Conservation (phyloP, 2,797 vertebrate species). For the Phalanger gymnotis region DNA sequence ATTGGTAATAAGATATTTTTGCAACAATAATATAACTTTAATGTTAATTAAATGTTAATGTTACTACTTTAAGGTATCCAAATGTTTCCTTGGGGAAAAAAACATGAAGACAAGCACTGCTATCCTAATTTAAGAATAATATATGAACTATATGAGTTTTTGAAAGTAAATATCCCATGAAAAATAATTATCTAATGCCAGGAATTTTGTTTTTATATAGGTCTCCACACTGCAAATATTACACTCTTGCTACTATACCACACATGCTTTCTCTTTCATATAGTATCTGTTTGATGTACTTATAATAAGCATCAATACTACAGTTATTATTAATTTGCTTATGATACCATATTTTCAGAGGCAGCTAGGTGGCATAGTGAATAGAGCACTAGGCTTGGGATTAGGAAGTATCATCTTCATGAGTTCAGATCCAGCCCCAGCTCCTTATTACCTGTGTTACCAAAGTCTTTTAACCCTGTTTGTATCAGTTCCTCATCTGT, state of each 20-base stretch:
- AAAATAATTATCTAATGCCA: neutral
- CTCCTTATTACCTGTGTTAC: neutral
- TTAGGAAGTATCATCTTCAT: neutral
- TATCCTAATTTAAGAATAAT: neutral
- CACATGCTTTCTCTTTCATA: neutral
- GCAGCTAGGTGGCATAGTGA: neutral
- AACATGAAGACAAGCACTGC: neutral
- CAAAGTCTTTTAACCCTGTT: neutral
- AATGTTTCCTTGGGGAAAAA: neutral
- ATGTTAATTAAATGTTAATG: too few species aligned
- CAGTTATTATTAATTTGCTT: neutral
- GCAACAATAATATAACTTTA: neutral
- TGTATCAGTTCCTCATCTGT: neutral
- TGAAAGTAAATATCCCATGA: neutral
- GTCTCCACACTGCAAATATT: neutral
- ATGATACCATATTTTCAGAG: neutral
- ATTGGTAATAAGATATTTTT: neutral
- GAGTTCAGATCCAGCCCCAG: neutral
- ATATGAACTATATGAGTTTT: neutral
- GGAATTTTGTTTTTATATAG: neutral
- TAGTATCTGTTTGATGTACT: neutral
- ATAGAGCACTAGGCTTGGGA: neutral
- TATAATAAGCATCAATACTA: neutral
- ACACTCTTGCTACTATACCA: neutral
- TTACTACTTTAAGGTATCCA: neutral